Evolutionary conservation across 2,797 vertebrate genomes (phyloP).

Genomic region (Myiothlypis coronata): DNA sequence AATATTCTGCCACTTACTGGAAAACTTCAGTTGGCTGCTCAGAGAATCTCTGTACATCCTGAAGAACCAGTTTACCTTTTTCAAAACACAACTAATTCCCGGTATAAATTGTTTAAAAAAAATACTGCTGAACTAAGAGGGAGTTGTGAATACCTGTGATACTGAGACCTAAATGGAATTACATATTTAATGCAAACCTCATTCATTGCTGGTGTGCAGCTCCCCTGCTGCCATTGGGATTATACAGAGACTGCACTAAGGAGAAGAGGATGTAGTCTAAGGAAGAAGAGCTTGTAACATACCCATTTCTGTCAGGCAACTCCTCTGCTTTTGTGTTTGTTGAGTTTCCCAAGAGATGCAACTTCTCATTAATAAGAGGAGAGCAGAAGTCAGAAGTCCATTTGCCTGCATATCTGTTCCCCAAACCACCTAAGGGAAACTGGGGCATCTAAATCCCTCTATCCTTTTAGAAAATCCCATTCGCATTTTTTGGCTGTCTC

Average conservation of each 20-base stretch:
- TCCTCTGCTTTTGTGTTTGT: not conserved
- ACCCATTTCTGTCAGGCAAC: rapidly evolving
- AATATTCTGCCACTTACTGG: not conserved
- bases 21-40: not conserved
- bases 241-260: not conserved
- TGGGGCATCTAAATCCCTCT: not conserved
- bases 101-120: not conserved
- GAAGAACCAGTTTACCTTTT: not conserved
- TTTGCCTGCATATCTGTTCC: not conserved
- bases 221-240: not conserved
- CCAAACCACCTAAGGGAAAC: not conserved
- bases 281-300: not conserved
- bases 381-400: not conserved
- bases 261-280: not conserved
- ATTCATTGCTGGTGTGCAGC: not conserved
- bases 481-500: not conserved
- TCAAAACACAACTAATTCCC: not conserved
- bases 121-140: not conserved
- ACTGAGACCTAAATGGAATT: not conserved
- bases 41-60: not conserved
- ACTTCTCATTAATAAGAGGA: not conserved
- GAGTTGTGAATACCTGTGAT: no score
- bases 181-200: not conserved
- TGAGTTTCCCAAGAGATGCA: not conserved
- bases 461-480: not conserved